Percentiles rank a stretch among this genome's conserved stretches.
Evolutionary conservation across 2,113 vertebrate genomes (phyloP).

Genomic region (Grammomys surdaster): DNA sequence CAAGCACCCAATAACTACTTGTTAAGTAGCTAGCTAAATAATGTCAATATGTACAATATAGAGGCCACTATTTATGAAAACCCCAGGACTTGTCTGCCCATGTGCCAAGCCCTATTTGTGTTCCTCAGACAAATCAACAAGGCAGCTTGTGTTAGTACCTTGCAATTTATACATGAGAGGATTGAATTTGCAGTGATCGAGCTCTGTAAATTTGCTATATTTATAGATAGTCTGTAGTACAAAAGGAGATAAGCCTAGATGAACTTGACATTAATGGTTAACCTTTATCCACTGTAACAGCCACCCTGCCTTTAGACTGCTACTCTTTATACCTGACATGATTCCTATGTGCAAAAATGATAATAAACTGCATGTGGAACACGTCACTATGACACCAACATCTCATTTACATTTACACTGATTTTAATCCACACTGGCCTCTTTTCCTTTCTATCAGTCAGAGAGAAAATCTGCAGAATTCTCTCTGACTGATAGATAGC

Average conservation of each 20-base stretch:
- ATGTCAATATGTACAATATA: neutral
- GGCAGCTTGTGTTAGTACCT: neutral
- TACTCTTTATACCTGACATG: neutral
- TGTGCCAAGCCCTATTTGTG: neutral
- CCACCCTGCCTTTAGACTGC: neutral
- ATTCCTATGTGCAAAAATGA: neutral
- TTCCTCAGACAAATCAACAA: neutral
- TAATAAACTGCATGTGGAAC: neutral
- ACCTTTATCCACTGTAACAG: too few relatives aligned
- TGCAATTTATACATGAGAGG: constrained; percentile 9
- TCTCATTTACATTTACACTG: neutral
- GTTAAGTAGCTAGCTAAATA: constrained; percentile 46
- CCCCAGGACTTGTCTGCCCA: neutral
- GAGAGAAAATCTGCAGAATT: neutral
- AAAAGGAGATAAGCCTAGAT: neutral
- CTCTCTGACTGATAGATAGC: neutral
- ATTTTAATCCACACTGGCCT: neutral
- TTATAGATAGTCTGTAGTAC: neutral
- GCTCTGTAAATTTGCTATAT: neutral
- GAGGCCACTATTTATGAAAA: neutral
- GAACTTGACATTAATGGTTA: neutral
- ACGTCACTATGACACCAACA: neutral
- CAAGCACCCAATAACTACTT: constrained; percentile 30
- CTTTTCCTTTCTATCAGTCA: neutral
- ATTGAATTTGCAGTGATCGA: neutral